phyloP scores from a whole-genome alignment of 2,113 vertebrate species.

The Aythya baeri region DNA sequence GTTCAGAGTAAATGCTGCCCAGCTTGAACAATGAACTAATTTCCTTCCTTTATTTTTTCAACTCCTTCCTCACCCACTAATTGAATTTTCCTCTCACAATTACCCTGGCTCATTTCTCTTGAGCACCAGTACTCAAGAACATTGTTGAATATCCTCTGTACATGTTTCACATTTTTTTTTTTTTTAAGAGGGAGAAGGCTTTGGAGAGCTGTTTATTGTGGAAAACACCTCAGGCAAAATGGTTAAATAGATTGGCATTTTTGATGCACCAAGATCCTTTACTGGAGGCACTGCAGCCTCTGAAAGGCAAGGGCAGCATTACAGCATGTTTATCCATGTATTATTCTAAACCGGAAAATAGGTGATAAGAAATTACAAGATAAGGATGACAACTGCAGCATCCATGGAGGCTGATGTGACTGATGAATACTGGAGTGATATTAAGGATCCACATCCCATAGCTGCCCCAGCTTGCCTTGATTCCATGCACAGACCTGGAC shows the following conservation, averaged over 20 bases:
- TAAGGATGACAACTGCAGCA: background rate
- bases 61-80: background rate
- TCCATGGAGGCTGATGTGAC: background rate
- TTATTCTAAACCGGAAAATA: background rate
- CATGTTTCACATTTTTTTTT: background rate
- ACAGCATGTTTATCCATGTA: background rate
- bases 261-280: background rate
- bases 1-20: background rate
- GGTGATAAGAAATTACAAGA: background rate
- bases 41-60: slow-evolving; percentile 36
- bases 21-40: slow-evolving; percentile 6
- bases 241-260: slow-evolving; percentile 7
- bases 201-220: background rate
- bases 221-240: background rate
- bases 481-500: background rate
- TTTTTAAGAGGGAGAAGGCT: background rate
- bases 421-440: background rate
- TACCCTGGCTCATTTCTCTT: background rate
- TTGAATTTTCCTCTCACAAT: slow-evolving; percentile 38
- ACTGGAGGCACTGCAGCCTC: background rate
- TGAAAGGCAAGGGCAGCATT: background rate
- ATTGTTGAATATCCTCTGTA: background rate
- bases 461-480: background rate
- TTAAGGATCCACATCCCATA: background rate
- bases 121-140: background rate